Percentiles rank a stretch among this genome's conserved stretches.
These are phyloP conservation scores for Zaprionus nigranus DNA, from an alignment of 1,140 invertebrate species.

Conservation along the genomic window DNA sequence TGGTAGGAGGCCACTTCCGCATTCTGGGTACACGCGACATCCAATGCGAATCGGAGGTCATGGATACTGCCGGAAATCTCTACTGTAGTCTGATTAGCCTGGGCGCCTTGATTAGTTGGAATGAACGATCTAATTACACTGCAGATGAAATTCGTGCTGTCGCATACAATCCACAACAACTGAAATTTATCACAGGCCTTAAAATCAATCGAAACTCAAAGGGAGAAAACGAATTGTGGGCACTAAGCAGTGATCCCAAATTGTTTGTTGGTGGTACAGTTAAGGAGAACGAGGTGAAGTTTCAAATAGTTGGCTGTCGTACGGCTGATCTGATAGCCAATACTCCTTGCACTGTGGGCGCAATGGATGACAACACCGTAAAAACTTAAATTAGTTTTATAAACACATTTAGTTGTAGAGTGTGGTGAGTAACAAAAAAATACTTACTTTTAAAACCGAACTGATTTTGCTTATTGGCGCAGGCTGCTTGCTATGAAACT, in stretches of 20 bases:
- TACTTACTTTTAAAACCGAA: slow-evolving; percentile 10
- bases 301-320: slow-evolving; percentile 86
- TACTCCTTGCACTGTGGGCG: slow-evolving; percentile 67
- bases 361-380: background rate
- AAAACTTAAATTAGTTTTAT: background rate
- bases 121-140: slow-evolving; percentile 60
- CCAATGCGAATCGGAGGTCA: slow-evolving; percentile 86
- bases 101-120: slow-evolving; percentile 63
- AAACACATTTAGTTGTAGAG: background rate
- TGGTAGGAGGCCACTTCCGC: slow-evolving; percentile 36
- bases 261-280: slow-evolving; percentile 85
- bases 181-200: slow-evolving; percentile 89
- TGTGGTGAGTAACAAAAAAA: background rate
- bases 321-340: slow-evolving; percentile 71
- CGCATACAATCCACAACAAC: slow-evolving; percentile 84
- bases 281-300: slow-evolving; percentile 87
- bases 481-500: slow-evolving; percentile 19
- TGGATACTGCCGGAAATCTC: slow-evolving; percentile 86
- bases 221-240: slow-evolving; percentile 83
- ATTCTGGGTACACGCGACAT: slow-evolving; percentile 67
- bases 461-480: background rate
- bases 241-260: slow-evolving; percentile 88
- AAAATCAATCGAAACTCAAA: slow-evolving; percentile 87
- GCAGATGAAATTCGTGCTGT: slow-evolving; percentile 72
- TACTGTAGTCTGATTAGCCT: slow-evolving; percentile 76